Evolutionary conservation across 2,113 vertebrate genomes (phyloP).

Genomic region (Hippocampus barbouri): DNA sequence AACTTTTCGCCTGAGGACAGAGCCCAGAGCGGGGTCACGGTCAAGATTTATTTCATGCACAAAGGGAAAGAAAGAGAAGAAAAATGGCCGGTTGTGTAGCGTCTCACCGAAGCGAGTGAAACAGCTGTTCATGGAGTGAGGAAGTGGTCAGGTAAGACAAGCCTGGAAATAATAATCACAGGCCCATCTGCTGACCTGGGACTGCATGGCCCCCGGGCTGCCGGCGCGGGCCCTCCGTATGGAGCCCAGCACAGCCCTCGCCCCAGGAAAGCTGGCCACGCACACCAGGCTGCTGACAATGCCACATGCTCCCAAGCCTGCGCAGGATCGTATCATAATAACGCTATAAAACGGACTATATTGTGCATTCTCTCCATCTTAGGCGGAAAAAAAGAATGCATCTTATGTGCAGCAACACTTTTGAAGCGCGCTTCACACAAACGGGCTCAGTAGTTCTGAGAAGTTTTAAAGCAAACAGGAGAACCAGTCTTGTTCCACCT

Average conservation of each 20-base stretch:
- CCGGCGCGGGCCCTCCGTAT: slow-evolving; percentile 85
- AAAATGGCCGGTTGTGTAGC: slow-evolving; percentile 82
- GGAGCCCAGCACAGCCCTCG: slow-evolving; percentile 75
- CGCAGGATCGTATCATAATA: slow-evolving; percentile 36
- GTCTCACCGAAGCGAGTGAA: slow-evolving; percentile 89
- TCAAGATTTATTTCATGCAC: slow-evolving; percentile 93
- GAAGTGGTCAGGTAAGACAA: slow-evolving; percentile 90
- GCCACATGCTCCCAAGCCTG: slow-evolving; percentile 68
- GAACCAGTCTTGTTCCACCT: slow-evolving; percentile 56
- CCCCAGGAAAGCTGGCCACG: slow-evolving; percentile 74
- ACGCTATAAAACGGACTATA: slow-evolving; percentile 30
- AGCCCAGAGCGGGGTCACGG: slow-evolving; percentile 86
- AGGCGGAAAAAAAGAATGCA: not conserved
- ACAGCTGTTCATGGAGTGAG: slow-evolving; percentile 94
- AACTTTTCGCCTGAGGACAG: slow-evolving; percentile 83
- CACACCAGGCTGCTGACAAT: slow-evolving; percentile 76
- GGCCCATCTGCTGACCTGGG: slow-evolving; percentile 96
- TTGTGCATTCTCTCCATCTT: not conserved
- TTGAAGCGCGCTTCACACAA: slow-evolving; percentile 52
- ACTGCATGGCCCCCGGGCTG: slow-evolving; percentile 82
- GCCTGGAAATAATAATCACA: slow-evolving; percentile 91
- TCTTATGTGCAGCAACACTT: slow-evolving; percentile 46
- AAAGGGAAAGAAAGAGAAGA: slow-evolving; percentile 88
- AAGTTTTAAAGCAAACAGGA: slow-evolving; percentile 57
- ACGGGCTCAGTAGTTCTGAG: slow-evolving; percentile 53